These are phyloP conservation scores for Anableps anableps DNA, from an alignment of 2,797 vertebrate species.

Conservation along the genomic window DNA sequence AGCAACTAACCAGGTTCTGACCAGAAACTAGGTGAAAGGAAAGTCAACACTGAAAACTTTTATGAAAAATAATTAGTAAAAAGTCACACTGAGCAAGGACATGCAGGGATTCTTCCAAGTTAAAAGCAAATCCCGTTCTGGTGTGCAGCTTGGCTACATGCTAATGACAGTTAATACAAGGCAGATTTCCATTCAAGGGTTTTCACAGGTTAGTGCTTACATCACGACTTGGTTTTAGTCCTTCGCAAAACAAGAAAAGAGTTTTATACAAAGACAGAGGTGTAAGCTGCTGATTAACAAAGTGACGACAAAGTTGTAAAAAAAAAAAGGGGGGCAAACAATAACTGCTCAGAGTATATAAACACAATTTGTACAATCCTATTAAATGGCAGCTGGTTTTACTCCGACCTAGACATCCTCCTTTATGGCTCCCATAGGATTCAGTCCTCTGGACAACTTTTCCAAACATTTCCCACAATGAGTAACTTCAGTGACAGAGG, in stretches of 20 bases:
- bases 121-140: conserved; percentile 6
- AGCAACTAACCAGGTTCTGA: conserved; percentile 39
- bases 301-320: background rate
- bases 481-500: conserved; percentile 11
- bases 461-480: background rate
- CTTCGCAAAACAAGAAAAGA: conserved; percentile 18
- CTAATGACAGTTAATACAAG: conserved; percentile 28
- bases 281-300: background rate
- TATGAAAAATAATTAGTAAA: background rate
- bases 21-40: conserved; percentile 27
- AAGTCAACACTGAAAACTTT: conserved; percentile 5
- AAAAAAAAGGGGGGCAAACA: background rate
- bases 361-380: background rate
- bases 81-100: background rate
- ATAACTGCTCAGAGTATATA: conserved; percentile 17
- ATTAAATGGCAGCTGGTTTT: conserved; percentile 6
- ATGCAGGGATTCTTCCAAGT: conserved; percentile 13
- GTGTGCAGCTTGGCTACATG: conserved; percentile 11
- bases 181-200: conserved; percentile 37
- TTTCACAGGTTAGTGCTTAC: background rate
- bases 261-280: background rate
- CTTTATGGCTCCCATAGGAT: conserved; percentile 26
- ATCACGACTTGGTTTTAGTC: conserved; percentile 1
- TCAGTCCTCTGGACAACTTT: conserved; percentile 7
- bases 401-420: conserved; percentile 16